Evolutionary conservation across 1,140 invertebrate genomes (phyloP).

Genomic region (Dendrolimus kikuchii): DNA sequence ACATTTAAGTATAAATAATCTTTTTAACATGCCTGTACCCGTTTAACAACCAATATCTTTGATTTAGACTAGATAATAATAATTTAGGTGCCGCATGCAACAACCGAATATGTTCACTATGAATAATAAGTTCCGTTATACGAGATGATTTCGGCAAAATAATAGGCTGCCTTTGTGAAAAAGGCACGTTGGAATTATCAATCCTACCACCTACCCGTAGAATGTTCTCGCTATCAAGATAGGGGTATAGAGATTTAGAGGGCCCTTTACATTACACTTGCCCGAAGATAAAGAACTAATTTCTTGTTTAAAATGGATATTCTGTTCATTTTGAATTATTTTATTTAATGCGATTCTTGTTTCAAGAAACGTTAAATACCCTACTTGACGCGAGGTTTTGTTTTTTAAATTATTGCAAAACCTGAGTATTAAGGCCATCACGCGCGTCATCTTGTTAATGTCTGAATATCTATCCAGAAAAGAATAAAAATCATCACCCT

Average conservation of each 20-base stretch:
- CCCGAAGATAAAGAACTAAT: slow-evolving; percentile 7
- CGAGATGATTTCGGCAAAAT: slow-evolving; percentile 23
- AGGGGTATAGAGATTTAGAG: slow-evolving; percentile 20
- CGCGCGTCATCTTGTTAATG: slow-evolving; percentile 5
- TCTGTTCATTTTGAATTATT: slow-evolving; percentile 12
- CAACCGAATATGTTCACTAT: slow-evolving; percentile 15
- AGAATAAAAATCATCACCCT: not conserved
- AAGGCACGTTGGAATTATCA: slow-evolving; percentile 16
- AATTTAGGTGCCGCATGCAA: slow-evolving; percentile 25
- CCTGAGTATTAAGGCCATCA: slow-evolving; percentile 2
- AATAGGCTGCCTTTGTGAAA: slow-evolving; percentile 29
- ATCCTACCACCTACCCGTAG: slow-evolving; percentile 32
- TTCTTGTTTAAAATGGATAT: slow-evolving; percentile 8
- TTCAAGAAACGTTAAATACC: slow-evolving; percentile 3
- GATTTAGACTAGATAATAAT: slow-evolving; percentile 16
- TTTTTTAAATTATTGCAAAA: slow-evolving; percentile 11
- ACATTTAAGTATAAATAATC: slow-evolving; percentile 28
- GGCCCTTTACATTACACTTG: slow-evolving; percentile 5
- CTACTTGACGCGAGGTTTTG: not conserved
- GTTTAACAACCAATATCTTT: slow-evolving; percentile 31
- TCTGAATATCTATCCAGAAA: slow-evolving; percentile 2
- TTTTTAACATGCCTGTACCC: slow-evolving; percentile 21
- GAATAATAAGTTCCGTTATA: slow-evolving; percentile 23
- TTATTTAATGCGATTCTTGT: slow-evolving; percentile 6
- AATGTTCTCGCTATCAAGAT: slow-evolving; percentile 21